phyloP scores from a whole-genome alignment of 2,113 vertebrate genomes.

The Coreoperca whiteheadi region DNA sequence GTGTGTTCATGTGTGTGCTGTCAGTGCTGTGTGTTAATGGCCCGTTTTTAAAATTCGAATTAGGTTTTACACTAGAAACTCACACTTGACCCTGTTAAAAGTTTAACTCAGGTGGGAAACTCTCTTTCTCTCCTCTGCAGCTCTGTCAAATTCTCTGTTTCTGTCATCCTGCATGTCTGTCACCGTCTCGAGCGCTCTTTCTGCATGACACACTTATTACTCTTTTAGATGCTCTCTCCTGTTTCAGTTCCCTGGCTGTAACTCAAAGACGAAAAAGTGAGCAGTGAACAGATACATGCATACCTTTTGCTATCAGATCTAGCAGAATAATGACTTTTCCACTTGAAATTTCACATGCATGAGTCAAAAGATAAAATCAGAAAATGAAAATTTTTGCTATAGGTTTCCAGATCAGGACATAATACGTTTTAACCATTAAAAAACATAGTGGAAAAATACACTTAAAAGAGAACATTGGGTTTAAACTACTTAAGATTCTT shows the following conservation, averaged over 20 bases:
- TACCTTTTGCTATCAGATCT: conserved; percentile 20
- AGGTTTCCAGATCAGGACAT: not conserved
- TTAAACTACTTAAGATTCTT: not conserved
- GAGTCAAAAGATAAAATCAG: conserved; percentile 23
- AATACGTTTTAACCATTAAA: not conserved
- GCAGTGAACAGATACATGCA: not conserved
- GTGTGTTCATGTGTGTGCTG: conserved; percentile 22
- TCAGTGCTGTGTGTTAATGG: conserved; percentile 51
- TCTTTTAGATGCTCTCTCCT: conserved; percentile 46
- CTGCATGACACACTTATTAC: conserved; percentile 35
- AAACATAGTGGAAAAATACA: not conserved
- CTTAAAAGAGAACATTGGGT: not conserved
- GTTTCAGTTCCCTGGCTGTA: not conserved
- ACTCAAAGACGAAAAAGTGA: conserved; percentile 14
- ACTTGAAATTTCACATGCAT: not conserved
- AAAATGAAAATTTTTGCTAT: not conserved
- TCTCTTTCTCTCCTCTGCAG: conserved; percentile 19
- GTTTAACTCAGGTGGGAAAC: conserved; percentile 53
- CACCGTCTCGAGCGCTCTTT: conserved; percentile 18
- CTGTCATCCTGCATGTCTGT: conserved; percentile 44
- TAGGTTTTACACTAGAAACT: conserved; percentile 35
- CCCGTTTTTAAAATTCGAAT: conserved; percentile 70
- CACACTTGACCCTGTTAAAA: conserved; percentile 71
- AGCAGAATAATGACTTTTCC: conserved; percentile 4
- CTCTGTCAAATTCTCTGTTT: not conserved